Evolutionary conservation across 2,888 invertebrate genomes (phyloP).

Genomic region (Schizaphis graminum): DNA sequence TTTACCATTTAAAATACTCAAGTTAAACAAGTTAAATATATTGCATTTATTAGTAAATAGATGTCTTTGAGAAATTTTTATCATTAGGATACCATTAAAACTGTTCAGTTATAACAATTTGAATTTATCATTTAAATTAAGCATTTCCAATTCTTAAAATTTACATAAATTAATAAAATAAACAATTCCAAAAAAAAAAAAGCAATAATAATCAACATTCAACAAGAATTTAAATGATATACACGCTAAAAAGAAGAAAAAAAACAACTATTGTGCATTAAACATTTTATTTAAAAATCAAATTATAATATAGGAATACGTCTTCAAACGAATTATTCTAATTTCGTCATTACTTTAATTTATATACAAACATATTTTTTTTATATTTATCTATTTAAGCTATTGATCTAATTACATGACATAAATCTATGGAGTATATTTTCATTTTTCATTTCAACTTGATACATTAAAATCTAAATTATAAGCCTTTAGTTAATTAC

Average conservation of each 20-base stretch:
- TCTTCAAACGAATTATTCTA: neutral
- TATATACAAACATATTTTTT: neutral
- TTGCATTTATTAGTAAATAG: neutral
- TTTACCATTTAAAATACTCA: neutral
- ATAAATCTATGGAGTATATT: neutral
- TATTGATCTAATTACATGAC: neutral
- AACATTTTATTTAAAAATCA: neutral
- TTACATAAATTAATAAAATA: neutral
- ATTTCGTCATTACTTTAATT: neutral
- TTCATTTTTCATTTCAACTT: neutral
- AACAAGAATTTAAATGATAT: neutral
- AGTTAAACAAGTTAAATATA: neutral
- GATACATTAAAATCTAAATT: neutral
- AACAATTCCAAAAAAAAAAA: neutral
- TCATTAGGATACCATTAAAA: neutral
- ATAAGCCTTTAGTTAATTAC: neutral
- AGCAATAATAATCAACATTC: neutral
- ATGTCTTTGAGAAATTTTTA: neutral
- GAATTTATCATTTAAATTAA: neutral
- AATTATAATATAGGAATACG: neutral
- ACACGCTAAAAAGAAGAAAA: neutral
- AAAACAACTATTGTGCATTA: neutral
- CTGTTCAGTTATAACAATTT: neutral
- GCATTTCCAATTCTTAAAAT: neutral
- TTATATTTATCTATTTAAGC: neutral